Conservation (phyloP, 2,888 invertebrate species). For the Lasioglossum oenotherae region DNA sequence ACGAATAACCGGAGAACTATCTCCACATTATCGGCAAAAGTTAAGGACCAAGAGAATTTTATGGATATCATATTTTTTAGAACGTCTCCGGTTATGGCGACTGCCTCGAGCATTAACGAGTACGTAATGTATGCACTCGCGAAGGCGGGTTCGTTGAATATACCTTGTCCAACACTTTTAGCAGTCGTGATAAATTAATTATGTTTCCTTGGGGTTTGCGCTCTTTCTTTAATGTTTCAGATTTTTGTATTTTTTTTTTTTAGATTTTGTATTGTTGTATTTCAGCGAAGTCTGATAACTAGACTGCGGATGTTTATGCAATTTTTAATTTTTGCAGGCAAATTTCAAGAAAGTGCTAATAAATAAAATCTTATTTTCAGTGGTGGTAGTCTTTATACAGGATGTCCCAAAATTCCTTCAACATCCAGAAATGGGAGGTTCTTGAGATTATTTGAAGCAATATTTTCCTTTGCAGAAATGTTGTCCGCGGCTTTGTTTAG, state of each 20-base stretch:
- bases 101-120: neutral
- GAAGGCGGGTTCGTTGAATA: neutral
- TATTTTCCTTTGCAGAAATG: too few relatives aligned
- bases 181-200: neutral
- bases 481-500: too few relatives aligned
- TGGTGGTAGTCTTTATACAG: too few relatives aligned
- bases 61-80: conserved; percentile 6
- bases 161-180: neutral
- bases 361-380: too few relatives aligned
- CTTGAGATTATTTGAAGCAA: too few relatives aligned
- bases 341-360: too few relatives aligned
- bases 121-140: neutral
- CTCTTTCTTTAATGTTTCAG: neutral
- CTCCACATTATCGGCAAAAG: neutral
- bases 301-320: too few relatives aligned
- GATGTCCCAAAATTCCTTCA: too few relatives aligned
- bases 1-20: neutral
- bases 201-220: neutral
- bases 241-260: neutral
- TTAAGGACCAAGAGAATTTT: neutral
- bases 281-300: too few relatives aligned
- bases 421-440: too few relatives aligned
- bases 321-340: too few relatives aligned
- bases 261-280: too few relatives aligned
- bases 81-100: neutral